Percentiles rank a stretch among this genome's conserved stretches.
phyloP scores from a whole-genome alignment of 2,797 vertebrate genomes.

The Thripadectes ignobilis region DNA sequence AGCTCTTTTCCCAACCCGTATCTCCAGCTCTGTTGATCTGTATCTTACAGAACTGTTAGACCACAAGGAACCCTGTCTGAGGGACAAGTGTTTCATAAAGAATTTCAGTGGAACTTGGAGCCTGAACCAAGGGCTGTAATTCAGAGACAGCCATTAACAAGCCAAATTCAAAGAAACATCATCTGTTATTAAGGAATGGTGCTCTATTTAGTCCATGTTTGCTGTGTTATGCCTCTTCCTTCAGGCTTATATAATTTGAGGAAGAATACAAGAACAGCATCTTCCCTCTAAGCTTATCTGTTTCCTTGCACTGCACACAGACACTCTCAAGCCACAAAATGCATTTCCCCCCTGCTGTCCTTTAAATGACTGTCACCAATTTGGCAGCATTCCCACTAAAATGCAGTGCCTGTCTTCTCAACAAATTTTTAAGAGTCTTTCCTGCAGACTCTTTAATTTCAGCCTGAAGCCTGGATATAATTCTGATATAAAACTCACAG shows the following conservation, averaged over 20 bases:
- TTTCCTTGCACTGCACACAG: constrained; percentile 45
- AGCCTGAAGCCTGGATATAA: neutral
- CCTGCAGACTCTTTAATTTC: neutral
- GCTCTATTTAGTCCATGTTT: neutral
- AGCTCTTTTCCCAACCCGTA: neutral
- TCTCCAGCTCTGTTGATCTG: neutral
- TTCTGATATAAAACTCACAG: neutral
- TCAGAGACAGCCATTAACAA: neutral
- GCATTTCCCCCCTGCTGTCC: neutral
- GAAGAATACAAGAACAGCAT: neutral
- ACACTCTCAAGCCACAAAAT: neutral
- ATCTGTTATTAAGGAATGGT: neutral
- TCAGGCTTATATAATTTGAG: neutral
- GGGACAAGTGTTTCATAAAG: neutral
- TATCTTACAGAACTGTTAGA: rapidly evolving
- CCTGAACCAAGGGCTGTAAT: neutral
- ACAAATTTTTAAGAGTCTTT: neutral
- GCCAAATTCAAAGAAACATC: neutral
- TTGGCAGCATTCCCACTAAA: neutral
- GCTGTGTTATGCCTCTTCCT: neutral
- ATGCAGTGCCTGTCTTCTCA: neutral
- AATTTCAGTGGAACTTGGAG: neutral
- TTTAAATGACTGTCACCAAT: neutral
- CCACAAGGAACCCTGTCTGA: neutral
- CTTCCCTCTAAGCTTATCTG: constrained; percentile 33